Conservation (phyloP, 2,113 vertebrate species). For the Malurus alboscapulatus region DNA sequence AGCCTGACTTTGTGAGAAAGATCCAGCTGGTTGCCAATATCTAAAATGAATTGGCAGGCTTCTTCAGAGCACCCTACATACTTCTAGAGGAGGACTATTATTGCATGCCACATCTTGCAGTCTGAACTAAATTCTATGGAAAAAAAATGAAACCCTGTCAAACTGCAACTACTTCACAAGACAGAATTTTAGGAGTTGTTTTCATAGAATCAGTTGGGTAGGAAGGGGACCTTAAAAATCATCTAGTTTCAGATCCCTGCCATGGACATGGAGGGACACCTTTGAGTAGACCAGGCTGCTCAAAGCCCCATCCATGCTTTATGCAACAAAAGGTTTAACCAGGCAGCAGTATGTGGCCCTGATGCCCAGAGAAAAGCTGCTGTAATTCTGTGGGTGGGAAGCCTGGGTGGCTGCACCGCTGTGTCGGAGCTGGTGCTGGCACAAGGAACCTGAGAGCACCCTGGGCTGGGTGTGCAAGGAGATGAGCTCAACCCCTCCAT, state of each 20-base stretch:
- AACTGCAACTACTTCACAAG: not conserved
- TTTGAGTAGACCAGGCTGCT: not conserved
- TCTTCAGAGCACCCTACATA: not conserved
- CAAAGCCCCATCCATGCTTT: not conserved
- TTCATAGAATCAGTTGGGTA: not conserved
- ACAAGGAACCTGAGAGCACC: not conserved
- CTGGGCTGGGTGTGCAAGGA: not conserved
- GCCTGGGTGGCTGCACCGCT: not conserved
- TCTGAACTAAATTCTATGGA: not conserved
- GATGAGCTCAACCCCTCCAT: not conserved
- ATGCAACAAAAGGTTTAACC: not conserved
- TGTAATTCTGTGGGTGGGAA: not conserved
- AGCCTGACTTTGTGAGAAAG: not conserved
- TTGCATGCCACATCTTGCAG: not conserved
- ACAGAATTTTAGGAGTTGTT: not conserved
- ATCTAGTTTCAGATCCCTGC: not conserved
- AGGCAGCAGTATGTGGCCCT: not conserved
- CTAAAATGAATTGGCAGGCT: not conserved
- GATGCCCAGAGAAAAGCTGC: not conserved
- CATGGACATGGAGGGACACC: not conserved
- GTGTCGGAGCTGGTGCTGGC: not conserved
- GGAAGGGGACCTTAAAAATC: not conserved
- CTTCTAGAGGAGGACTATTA: not conserved
- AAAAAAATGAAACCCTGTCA: not conserved
- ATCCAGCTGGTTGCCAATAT: not conserved